Evolutionary conservation across 2,797 vertebrate genomes (phyloP).

Genomic region (Vespertilio murinus): DNA sequence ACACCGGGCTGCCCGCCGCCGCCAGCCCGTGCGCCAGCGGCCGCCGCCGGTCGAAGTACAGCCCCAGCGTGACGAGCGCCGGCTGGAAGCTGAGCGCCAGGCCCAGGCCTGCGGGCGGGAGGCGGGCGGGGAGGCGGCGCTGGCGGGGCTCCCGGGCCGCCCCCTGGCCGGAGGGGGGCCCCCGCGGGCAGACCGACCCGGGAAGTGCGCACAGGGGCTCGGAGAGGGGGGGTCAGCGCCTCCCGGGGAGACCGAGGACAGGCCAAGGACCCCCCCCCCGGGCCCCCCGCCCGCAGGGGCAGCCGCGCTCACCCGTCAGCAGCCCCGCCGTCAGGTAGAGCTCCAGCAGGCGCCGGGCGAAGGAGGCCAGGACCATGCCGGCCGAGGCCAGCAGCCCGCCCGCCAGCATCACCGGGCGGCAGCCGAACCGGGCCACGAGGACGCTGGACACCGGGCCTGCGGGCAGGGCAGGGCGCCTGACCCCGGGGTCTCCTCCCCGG

Average conservation of each 20-base stretch:
- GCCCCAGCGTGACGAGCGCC: conserved; percentile 88
- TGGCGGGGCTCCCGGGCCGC: background rate
- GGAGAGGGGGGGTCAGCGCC: background rate
- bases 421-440: conserved; percentile 88
- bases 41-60: conserved; percentile 88
- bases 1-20: conserved; percentile 89
- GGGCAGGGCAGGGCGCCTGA: conserved; percentile 21
- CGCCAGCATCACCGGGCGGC: conserved; percentile 88
- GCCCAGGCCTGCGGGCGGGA: conserved; percentile 83
- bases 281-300: background rate
- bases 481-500: background rate
- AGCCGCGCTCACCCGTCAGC: conserved; percentile 86
- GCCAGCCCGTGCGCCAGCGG: conserved; percentile 89
- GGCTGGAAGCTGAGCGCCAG: conserved; percentile 89
- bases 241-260: background rate
- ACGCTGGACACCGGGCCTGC: conserved; percentile 88
- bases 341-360: conserved; percentile 87
- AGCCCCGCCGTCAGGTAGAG: conserved; percentile 88
- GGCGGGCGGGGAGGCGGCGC: conserved; percentile 77
- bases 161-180: background rate
- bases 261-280: background rate
- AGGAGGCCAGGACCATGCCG: conserved; percentile 89
- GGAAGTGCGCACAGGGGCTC: too few species aligned
- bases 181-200: background rate
- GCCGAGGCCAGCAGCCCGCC: conserved; percentile 87